A percentile compares a stretch with the other conserved stretches of the same genome.
Conservation (phyloP, 2,888 invertebrate genomes). For the Portevinia maculata region DNA sequence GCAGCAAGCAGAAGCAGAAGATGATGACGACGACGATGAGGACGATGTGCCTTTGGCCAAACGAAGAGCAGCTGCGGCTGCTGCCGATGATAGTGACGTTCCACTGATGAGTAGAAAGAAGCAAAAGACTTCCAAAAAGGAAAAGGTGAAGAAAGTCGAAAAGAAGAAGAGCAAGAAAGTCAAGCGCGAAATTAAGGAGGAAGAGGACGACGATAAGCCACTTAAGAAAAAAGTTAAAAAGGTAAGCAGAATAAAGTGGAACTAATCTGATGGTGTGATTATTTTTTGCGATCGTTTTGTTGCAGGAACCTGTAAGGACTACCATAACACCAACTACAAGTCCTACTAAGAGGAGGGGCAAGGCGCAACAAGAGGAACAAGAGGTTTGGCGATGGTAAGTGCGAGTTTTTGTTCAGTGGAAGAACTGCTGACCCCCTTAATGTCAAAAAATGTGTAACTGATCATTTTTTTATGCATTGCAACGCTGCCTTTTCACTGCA, state of each 20-base stretch:
- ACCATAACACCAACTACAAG: constrained; percentile 72
- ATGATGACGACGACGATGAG: constrained; percentile 75
- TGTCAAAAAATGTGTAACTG: too few relatives aligned
- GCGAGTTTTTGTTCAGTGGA: too few relatives aligned
- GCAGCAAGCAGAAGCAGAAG: constrained; percentile 87
- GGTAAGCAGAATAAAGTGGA: constrained; percentile 73
- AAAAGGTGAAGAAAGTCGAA: constrained; percentile 66
- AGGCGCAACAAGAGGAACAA: constrained; percentile 89
- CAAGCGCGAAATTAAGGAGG: constrained; percentile 84
- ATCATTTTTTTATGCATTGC: too few relatives aligned
- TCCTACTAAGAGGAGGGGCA: constrained; percentile 87
- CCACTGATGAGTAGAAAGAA: constrained; percentile 88
- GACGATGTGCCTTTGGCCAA: constrained; percentile 82
- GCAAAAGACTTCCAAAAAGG: constrained; percentile 84
- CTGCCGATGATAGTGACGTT: constrained; percentile 83
- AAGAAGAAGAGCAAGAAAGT: constrained; percentile 82
- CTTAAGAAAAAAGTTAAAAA: constrained; percentile 84
- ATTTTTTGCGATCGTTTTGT: constrained; percentile 71
- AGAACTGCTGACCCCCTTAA: too few relatives aligned
- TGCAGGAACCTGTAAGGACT: constrained; percentile 70
- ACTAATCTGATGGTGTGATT: neutral
- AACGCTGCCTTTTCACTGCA: too few relatives aligned
- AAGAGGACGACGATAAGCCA: constrained; percentile 85
- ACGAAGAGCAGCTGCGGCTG: constrained; percentile 83
- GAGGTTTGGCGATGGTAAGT: constrained; percentile 96